Conservation (phyloP, 2,113 vertebrate species). For the Lepisosteus oculatus region DNA sequence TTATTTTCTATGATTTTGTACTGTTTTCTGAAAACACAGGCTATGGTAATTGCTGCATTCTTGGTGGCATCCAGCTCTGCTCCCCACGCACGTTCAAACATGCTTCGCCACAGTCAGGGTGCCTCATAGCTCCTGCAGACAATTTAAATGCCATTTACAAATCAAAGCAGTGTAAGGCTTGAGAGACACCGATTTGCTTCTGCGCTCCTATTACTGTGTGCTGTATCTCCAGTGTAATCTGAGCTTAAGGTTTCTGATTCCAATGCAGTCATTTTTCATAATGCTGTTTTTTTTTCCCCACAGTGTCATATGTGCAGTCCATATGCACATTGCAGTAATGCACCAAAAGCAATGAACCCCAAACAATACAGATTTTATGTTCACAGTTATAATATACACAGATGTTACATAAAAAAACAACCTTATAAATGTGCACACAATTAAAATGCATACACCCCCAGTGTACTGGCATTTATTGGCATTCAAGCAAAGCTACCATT, state of each 20-base stretch:
- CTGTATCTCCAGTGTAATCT: neutral
- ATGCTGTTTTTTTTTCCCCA: neutral
- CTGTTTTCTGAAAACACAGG: conserved; percentile 46
- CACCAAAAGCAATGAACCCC: neutral
- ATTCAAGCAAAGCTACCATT: neutral
- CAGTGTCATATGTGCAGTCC: conserved; percentile 7
- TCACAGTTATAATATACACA: too few relatives aligned
- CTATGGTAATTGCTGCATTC: conserved; percentile 50
- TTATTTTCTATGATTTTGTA: conserved; percentile 41
- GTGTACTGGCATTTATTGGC: neutral
- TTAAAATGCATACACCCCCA: neutral
- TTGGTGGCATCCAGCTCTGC: conserved; percentile 23
- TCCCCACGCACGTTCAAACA: conserved; percentile 12
- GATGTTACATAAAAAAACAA: too few relatives aligned
- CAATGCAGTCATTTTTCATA: neutral
- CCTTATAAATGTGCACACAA: too few relatives aligned
- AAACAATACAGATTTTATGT: too few relatives aligned
- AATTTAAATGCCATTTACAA: neutral
- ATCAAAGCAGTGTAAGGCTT: neutral
- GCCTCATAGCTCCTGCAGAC: neutral
- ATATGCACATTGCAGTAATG: neutral
- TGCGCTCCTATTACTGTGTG: neutral
- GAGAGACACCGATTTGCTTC: too few relatives aligned
- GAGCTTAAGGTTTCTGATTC: neutral
- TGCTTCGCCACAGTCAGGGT: neutral